These are phyloP conservation scores for Tineola bisselliella DNA, from an alignment of 2,888 invertebrate species.

Conservation along the genomic window DNA sequence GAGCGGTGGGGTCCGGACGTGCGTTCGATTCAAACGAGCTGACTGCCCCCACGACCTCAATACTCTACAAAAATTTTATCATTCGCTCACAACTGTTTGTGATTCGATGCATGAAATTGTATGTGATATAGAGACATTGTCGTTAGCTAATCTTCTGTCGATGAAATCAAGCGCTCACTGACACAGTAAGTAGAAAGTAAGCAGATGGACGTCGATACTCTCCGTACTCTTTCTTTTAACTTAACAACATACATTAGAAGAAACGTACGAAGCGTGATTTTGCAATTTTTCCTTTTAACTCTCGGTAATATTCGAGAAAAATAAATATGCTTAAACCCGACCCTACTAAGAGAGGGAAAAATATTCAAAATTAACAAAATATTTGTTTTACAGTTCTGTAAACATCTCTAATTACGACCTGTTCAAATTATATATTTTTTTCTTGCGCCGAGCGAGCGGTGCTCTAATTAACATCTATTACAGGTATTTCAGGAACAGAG, in stretches of 20 bases:
- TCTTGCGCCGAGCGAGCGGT: slow-evolving; percentile 46
- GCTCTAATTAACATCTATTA: slow-evolving; percentile 66
- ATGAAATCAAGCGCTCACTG: background rate
- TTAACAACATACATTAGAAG: background rate
- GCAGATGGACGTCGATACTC: background rate
- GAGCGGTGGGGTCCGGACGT: slow-evolving; percentile 43
- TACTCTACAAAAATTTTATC: slow-evolving; percentile 31
- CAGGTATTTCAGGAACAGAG: slow-evolving; percentile 61
- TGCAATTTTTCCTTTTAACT: slow-evolving; percentile 36
- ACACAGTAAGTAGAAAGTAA: background rate
- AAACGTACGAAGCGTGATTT: slow-evolving; percentile 43
- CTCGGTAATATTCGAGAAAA: slow-evolving; percentile 40
- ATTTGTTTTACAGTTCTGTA: slow-evolving; percentile 65
- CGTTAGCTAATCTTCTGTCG: background rate
- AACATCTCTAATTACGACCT: slow-evolving; percentile 67
- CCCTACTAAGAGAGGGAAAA: slow-evolving; percentile 49
- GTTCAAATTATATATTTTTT: slow-evolving; percentile 65
- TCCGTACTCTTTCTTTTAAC: background rate
- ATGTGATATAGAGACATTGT: slow-evolving; percentile 3
- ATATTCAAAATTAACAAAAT: slow-evolving; percentile 65
- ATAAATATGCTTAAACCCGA: slow-evolving; percentile 66
- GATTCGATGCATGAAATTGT: slow-evolving; percentile 21
- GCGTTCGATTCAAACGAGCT: slow-evolving; percentile 66
- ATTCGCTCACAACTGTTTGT: slow-evolving; percentile 20
- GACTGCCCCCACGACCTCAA: slow-evolving; percentile 33